Conservation (phyloP, 1,140 invertebrate genomes). For the Drosophila rhopaloa region DNA sequence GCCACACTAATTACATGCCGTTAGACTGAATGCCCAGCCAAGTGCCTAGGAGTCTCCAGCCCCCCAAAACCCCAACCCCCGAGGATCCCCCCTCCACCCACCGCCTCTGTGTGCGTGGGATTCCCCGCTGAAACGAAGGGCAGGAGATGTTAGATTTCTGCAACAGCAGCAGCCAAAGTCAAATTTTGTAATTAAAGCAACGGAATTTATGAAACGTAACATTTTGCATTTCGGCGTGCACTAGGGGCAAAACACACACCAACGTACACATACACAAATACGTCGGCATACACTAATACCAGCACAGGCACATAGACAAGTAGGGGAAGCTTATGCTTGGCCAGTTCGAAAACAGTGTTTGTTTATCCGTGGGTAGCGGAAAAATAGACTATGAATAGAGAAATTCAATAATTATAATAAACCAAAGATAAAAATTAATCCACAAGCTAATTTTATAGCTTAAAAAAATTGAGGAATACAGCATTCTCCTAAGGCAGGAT, state of each 20-base stretch:
- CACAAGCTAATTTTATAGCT: too few relatives aligned
- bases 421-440: background rate
- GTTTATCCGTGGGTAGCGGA: background rate
- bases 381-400: background rate
- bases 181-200: constrained; percentile 80
- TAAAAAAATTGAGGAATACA: background rate
- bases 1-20: constrained; percentile 82
- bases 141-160: background rate
- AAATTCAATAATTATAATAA: background rate
- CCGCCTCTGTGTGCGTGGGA: constrained; percentile 16
- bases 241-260: constrained; percentile 8
- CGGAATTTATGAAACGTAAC: constrained; percentile 82
- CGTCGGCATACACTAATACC: background rate
- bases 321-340: constrained; percentile 1
- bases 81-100: too few relatives aligned
- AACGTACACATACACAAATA: background rate
- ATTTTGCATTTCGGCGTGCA: constrained; percentile 59
- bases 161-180: constrained; percentile 57
- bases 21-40: constrained; percentile 74
- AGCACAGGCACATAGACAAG: background rate
- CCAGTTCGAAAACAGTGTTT: constrained; percentile 3
- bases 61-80: background rate
- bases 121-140: constrained; percentile 8
- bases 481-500: too few relatives aligned
- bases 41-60: constrained; percentile 44